These are phyloP conservation scores for Spodoptera exigua DNA, from an alignment of 2,888 invertebrate genomes.

Conservation along the genomic window DNA sequence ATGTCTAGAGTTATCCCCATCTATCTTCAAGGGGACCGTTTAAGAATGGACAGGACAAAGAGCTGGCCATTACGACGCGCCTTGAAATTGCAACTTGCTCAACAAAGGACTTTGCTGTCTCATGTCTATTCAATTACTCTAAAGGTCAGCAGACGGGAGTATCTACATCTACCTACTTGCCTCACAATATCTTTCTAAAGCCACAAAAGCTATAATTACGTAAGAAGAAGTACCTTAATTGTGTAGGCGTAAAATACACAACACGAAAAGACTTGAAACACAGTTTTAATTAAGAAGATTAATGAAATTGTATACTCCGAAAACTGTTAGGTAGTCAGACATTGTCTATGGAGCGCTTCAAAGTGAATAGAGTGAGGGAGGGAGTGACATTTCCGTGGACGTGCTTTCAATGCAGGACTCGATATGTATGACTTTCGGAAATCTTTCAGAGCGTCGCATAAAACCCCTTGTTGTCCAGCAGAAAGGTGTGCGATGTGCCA, in stretches of 20 bases:
- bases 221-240: not conserved
- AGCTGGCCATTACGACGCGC: slow-evolving; percentile 67
- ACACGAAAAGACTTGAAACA: slow-evolving; percentile 22
- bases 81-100: slow-evolving; percentile 73
- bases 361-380: slow-evolving; percentile 38
- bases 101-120: slow-evolving; percentile 77
- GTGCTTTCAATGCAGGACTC: slow-evolving; percentile 17
- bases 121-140: slow-evolving; percentile 79
- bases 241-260: not conserved
- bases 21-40: slow-evolving; percentile 62
- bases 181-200: not conserved
- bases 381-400: slow-evolving; percentile 54
- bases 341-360: slow-evolving; percentile 46
- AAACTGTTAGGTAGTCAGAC: slow-evolving; percentile 32
- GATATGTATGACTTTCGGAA: slow-evolving; percentile 45
- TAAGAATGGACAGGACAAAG: slow-evolving; percentile 70
- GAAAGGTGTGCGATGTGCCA: slow-evolving; percentile 54
- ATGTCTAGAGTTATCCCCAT: slow-evolving; percentile 53
- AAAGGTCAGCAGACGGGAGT: slow-evolving; percentile 70
- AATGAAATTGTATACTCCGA: slow-evolving; percentile 41
- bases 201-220: not conserved
- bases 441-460: slow-evolving; percentile 34
- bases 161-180: slow-evolving; percentile 37
- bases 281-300: slow-evolving; percentile 51
- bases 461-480: slow-evolving; percentile 48